Conservation (phyloP, 2,113 vertebrate genomes). For the Sisor rabdophorus region DNA sequence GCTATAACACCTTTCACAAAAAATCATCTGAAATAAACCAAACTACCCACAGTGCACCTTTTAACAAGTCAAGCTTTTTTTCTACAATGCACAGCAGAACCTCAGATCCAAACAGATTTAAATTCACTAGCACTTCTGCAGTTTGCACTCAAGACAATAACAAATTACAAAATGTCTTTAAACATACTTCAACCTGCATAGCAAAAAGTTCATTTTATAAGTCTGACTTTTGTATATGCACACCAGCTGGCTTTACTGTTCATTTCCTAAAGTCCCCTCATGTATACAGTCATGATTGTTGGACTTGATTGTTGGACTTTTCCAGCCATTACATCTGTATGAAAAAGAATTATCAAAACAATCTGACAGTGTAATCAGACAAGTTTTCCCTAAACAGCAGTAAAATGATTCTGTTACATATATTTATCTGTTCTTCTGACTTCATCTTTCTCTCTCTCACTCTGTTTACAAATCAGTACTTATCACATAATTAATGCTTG, state of each 20-base stretch:
- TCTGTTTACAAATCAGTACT: neutral
- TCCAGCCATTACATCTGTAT: neutral
- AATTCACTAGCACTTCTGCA: neutral
- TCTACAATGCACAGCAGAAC: neutral
- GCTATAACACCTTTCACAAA: neutral
- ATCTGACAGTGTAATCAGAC: neutral
- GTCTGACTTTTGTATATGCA: neutral
- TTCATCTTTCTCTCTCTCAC: neutral
- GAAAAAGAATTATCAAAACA: neutral
- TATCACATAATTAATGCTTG: neutral
- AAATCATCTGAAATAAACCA: slow-evolving; percentile 13
- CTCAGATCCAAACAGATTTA: slow-evolving; percentile 9
- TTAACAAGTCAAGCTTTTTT: slow-evolving; percentile 1
- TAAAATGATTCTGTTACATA: neutral
- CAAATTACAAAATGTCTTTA: slow-evolving; percentile 1
- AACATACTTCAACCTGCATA: neutral
- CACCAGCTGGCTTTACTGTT: neutral
- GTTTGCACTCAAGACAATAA: neutral
- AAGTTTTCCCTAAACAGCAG: neutral
- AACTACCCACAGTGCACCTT: slow-evolving; percentile 4
- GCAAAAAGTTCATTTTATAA: neutral
- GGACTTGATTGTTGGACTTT: neutral
- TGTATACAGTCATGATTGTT: neutral
- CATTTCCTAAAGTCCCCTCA: neutral
- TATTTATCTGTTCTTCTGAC: neutral